phyloP scores from a whole-genome alignment of 2,888 invertebrate species.

The Schizaphis graminum region DNA sequence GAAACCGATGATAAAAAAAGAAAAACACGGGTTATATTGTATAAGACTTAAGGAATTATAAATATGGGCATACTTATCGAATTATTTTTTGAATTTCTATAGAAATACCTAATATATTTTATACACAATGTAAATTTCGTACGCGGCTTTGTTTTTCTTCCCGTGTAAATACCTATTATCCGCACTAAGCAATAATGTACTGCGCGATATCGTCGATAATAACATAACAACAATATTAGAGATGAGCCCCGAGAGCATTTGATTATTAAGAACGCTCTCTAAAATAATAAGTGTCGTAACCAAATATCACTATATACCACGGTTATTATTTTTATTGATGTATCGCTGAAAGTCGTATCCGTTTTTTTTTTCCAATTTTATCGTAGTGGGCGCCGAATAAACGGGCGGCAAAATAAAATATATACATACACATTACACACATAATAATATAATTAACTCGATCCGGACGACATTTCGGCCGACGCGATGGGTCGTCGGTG shows the following conservation, averaged over 20 bases:
- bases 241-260: no score
- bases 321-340: background rate
- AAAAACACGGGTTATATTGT: background rate
- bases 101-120: background rate
- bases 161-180: background rate
- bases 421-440: background rate
- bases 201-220: background rate
- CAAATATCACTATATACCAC: background rate
- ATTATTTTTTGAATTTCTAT: background rate
- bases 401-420: background rate
- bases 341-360: background rate
- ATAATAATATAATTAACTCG: background rate
- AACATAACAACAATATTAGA: no score
- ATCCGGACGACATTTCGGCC: conserved; percentile 4
- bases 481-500: background rate
- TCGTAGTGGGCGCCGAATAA: background rate
- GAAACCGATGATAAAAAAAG: background rate
- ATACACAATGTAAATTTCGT: background rate
- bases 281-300: background rate
- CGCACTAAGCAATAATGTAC: no score
- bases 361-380: background rate
- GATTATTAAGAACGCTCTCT: no score
- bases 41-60: background rate
- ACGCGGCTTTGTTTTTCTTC: background rate
- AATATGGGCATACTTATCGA: background rate